These are phyloP conservation scores for Baronia brevicornis DNA, from an alignment of 2,888 invertebrate species.

Conservation along the genomic window DNA sequence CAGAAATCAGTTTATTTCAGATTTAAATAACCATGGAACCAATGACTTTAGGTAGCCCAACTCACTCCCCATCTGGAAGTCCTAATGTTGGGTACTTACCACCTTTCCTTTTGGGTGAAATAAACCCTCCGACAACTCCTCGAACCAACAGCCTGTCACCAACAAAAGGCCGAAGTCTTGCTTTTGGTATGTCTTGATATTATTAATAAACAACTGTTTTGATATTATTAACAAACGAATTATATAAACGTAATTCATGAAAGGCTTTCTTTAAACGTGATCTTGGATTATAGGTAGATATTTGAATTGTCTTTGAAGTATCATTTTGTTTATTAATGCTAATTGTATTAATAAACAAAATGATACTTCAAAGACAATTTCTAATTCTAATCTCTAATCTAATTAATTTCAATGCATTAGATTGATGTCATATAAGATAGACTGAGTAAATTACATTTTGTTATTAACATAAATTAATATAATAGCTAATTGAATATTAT, in stretches of 20 bases:
- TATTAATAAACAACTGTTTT: slow-evolving; percentile 1
- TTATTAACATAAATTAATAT: not conserved
- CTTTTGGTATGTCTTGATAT: slow-evolving; percentile 69
- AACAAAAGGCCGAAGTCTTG: slow-evolving; percentile 70
- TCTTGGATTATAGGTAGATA: too few species aligned
- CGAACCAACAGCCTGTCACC: slow-evolving; percentile 77
- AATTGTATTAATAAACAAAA: too few species aligned
- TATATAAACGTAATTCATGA: not conserved
- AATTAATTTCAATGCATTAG: too few species aligned
- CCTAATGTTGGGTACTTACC: slow-evolving; percentile 83
- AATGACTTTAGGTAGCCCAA: slow-evolving; percentile 87
- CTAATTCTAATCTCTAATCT: too few species aligned
- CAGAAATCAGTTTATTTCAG: not conserved
- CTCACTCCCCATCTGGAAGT: slow-evolving; percentile 81
- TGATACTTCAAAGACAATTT: too few species aligned
- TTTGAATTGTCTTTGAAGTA: too few species aligned
- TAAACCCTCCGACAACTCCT: slow-evolving; percentile 73
- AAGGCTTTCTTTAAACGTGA: not conserved
- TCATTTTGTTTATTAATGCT: too few species aligned
- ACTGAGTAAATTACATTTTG: too few species aligned
- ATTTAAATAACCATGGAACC: slow-evolving; percentile 84
- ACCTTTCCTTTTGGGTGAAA: slow-evolving; percentile 85
- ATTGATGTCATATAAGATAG: too few species aligned
- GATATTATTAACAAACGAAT: not conserved
- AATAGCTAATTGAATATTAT: not conserved